phyloP scores from a whole-genome alignment of 2,888 invertebrate genomes.

The Pammene aurita region DNA sequence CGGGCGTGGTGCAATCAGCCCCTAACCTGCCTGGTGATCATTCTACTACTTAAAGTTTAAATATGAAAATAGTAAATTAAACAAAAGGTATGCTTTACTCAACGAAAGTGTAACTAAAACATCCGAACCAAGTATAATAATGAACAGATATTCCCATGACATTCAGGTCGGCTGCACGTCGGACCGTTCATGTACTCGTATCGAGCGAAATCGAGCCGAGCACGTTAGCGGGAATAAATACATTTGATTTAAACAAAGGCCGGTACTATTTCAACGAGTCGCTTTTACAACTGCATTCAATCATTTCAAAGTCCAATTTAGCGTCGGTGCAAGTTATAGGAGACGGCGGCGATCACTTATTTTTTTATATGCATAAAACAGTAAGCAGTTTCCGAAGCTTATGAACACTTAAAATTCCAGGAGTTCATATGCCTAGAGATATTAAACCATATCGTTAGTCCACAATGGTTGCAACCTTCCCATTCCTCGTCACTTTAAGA shows the following conservation, averaged over 20 bases:
- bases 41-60: too few relatives aligned
- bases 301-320: conserved; percentile 78
- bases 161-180: background rate
- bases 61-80: too few relatives aligned
- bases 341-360: conserved; percentile 11
- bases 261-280: conserved; percentile 65
- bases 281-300: conserved; percentile 80
- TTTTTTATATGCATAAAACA: background rate
- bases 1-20: too few relatives aligned
- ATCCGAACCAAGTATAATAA: background rate
- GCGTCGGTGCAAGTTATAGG: conserved; percentile 53
- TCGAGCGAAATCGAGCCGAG: conserved; percentile 1
- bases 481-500: too few relatives aligned
- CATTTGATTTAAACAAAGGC: conserved; percentile 63
- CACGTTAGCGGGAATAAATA: conserved; percentile 52
- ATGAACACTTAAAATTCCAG: too few relatives aligned
- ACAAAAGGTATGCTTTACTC: background rate
- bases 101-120: background rate
- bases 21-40: too few relatives aligned
- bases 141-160: conserved; percentile 1
- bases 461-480: too few relatives aligned
- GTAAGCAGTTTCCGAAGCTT: too few relatives aligned
- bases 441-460: too few relatives aligned
- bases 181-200: conserved; percentile 22
- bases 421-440: too few relatives aligned